These are phyloP conservation scores for Malthinus seriepunctatus DNA, from an alignment of 2,888 invertebrate genomes.

Conservation along the genomic window DNA sequence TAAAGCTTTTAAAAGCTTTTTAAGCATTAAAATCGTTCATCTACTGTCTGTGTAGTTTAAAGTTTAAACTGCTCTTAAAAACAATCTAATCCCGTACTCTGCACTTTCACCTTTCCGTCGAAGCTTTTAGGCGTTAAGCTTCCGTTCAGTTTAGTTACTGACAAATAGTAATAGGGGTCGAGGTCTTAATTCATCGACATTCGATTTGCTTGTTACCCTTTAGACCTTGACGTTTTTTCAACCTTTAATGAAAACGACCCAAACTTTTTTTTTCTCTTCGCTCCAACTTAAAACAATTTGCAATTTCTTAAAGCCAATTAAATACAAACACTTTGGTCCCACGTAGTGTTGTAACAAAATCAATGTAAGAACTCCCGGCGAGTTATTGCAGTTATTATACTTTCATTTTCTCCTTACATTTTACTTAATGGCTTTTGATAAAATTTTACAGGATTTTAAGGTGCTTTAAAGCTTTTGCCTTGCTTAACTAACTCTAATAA, in stretches of 20 bases:
- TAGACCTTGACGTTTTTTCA: constrained; percentile 19
- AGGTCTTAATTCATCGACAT: constrained; percentile 29
- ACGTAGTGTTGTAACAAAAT: constrained; percentile 30
- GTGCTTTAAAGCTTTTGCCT: neutral
- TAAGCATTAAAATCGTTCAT: constrained; percentile 35
- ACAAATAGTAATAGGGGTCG: constrained; percentile 42
- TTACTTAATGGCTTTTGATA: constrained; percentile 29
- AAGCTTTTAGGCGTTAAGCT: constrained; percentile 46
- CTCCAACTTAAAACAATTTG: constrained; percentile 1
- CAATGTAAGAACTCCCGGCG: constrained; percentile 33
- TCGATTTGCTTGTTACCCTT: constrained; percentile 26
- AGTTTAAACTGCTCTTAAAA: constrained; percentile 44
- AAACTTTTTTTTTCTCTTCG: neutral
- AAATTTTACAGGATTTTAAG: constrained; percentile 26
- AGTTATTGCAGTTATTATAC: constrained; percentile 34
- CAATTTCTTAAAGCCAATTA: constrained; percentile 7
- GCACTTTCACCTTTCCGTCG: constrained; percentile 41
- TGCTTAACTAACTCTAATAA: neutral
- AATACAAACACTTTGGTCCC: constrained; percentile 11
- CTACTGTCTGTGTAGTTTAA: constrained; percentile 40
- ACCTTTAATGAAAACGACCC: neutral
- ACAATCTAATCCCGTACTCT: constrained; percentile 42
- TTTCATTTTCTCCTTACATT: constrained; percentile 27
- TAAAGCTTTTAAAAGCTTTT: constrained; percentile 38
- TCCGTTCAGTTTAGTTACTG: constrained; percentile 45